Conservation (phyloP, 2,797 vertebrate species). For the Sparus aurata region DNA sequence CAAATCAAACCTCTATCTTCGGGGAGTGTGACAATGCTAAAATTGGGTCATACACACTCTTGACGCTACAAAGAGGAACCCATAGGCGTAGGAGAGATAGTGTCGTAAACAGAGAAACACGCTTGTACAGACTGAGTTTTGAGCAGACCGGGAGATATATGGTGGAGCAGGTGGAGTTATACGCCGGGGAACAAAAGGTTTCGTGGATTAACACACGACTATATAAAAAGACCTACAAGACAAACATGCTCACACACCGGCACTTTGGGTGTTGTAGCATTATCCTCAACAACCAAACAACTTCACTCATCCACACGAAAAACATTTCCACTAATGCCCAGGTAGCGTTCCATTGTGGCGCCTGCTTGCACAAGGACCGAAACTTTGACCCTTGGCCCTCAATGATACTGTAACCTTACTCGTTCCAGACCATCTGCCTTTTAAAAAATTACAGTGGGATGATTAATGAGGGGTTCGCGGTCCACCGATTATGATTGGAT, state of each 20-base stretch:
- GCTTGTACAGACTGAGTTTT: conserved; percentile 29
- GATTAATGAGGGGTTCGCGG: conserved; percentile 80
- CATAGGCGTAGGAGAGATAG: conserved; percentile 35
- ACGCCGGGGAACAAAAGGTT: neutral
- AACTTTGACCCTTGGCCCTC: conserved; percentile 62
- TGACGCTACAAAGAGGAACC: conserved; percentile 41
- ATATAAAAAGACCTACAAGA: conserved; percentile 8
- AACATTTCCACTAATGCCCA: neutral
- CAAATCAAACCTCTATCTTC: conserved; percentile 80
- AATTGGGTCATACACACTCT: conserved; percentile 73
- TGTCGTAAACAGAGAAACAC: conserved; percentile 46
- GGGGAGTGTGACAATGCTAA: conserved; percentile 60
- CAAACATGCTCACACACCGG: conserved; percentile 38
- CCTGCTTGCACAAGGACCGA: conserved; percentile 32
- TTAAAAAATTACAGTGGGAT: conserved; percentile 82
- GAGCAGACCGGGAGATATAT: conserved; percentile 23
- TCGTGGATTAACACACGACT: neutral
- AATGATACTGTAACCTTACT: conserved; percentile 68
- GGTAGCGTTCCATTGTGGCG: conserved; percentile 28
- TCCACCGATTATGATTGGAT: conserved; percentile 78
- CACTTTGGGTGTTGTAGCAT: conserved; percentile 81
- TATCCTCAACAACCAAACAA: conserved; percentile 16
- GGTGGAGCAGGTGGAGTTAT: conserved; percentile 13
- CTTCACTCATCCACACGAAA: neutral
- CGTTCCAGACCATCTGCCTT: conserved; percentile 77